Conservation (phyloP, 1,140 invertebrate genomes). For the Trypoxylus dichotomus region DNA sequence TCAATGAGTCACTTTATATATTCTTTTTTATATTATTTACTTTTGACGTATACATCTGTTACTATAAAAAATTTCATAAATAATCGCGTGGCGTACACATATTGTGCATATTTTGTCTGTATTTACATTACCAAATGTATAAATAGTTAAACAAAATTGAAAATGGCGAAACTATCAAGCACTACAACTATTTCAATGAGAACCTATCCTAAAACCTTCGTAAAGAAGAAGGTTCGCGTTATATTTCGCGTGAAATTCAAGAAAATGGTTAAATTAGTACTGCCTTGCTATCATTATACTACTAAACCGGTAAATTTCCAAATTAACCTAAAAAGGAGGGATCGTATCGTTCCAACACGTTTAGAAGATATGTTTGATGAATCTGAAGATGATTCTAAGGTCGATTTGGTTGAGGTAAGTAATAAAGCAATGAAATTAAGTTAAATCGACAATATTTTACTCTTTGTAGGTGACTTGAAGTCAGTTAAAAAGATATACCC, state of each 20-base stretch:
- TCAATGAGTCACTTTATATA: too few species aligned
- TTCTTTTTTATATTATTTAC: too few species aligned
- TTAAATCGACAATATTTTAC: too few species aligned
- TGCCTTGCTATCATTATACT: neutral
- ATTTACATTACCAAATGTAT: too few species aligned
- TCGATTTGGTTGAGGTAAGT: neutral
- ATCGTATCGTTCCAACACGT: neutral
- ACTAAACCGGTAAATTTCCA: neutral
- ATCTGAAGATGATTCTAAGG: neutral
- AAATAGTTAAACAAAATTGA: too few species aligned
- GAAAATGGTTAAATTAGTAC: neutral
- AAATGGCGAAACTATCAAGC: neutral
- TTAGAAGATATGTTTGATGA: neutral
- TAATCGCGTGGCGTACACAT: too few species aligned
- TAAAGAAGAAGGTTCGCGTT: neutral
- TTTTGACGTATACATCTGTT: too few species aligned
- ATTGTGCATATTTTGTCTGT: too few species aligned
- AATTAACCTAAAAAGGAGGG: neutral
- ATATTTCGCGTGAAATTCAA: neutral
- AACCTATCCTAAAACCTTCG: neutral
- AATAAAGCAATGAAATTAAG: too few species aligned
- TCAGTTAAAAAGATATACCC: too few species aligned
- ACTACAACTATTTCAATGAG: neutral
- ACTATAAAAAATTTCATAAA: too few species aligned
- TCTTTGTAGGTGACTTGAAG: too few species aligned